Conservation (phyloP, 2,888 invertebrate species). For the Ophraella communa region DNA sequence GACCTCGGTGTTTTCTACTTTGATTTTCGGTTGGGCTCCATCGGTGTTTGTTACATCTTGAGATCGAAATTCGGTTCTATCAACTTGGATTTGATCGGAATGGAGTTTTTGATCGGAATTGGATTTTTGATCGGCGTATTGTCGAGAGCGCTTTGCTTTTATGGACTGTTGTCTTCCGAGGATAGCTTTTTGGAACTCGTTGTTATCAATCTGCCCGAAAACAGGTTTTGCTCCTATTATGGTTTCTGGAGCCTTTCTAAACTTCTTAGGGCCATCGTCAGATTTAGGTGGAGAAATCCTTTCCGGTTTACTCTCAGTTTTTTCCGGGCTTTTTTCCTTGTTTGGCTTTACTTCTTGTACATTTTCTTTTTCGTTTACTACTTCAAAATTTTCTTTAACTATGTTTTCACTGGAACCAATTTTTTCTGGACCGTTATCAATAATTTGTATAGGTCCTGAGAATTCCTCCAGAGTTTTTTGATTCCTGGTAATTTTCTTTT, state of each 20-base stretch:
- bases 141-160: constrained; percentile 46
- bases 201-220: constrained; percentile 57
- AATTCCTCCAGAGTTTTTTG: constrained; percentile 30
- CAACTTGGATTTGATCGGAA: not conserved
- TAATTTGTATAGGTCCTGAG: constrained; percentile 37
- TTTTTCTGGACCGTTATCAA: not conserved
- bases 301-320: constrained; percentile 1
- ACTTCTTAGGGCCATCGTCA: constrained; percentile 45
- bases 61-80: constrained; percentile 2
- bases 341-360: not conserved
- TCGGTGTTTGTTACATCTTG: constrained; percentile 34
- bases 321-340: not conserved
- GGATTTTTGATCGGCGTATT: constrained; percentile 18
- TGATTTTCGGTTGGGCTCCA: constrained; percentile 42
- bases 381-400: not conserved
- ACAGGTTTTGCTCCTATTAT: constrained; percentile 58
- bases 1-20: constrained; percentile 45
- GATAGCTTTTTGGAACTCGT: constrained; percentile 58
- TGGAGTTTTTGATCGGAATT: not conserved
- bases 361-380: not conserved
- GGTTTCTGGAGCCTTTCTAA: constrained; percentile 56
- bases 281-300: constrained; percentile 28
- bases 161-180: constrained; percentile 51
- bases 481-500: constrained; percentile 44
- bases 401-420: not conserved